Evolutionary conservation across 1,140 invertebrate genomes (phyloP).

Genomic region (Lucilia sericata): DNA sequence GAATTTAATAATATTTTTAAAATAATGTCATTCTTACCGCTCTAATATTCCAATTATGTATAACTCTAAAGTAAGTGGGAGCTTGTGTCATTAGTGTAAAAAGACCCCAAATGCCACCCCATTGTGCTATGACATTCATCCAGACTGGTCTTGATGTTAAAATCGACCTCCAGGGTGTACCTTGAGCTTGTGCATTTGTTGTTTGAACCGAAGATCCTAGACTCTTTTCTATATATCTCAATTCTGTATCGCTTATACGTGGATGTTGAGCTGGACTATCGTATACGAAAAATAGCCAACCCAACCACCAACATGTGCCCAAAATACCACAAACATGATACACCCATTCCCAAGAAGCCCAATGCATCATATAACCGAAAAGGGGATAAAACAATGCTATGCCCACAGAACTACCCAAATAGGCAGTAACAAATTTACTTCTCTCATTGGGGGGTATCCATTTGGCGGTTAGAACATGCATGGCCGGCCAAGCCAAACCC

Average conservation of each 20-base stretch:
- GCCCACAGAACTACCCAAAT: slow-evolving; percentile 77
- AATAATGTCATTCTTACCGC: slow-evolving; percentile 71
- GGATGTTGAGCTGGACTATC: slow-evolving; percentile 81
- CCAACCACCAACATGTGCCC: slow-evolving; percentile 76
- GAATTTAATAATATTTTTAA: neutral
- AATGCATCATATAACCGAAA: slow-evolving; percentile 76
- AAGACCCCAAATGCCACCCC: slow-evolving; percentile 86
- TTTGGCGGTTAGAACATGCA: slow-evolving; percentile 81
- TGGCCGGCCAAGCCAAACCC: slow-evolving; percentile 85
- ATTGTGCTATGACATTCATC: slow-evolving; percentile 82
- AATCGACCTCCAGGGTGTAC: slow-evolving; percentile 81
- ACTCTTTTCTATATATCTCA: slow-evolving; percentile 72
- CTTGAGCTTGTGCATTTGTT: slow-evolving; percentile 57
- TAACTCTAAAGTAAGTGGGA: slow-evolving; percentile 86
- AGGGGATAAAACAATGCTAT: slow-evolving; percentile 78
- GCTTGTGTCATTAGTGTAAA: slow-evolving; percentile 87
- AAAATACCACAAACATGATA: slow-evolving; percentile 79
- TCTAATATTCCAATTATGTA: slow-evolving; percentile 85
- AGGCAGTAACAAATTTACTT: slow-evolving; percentile 79
- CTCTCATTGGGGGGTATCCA: slow-evolving; percentile 88
- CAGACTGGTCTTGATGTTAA: slow-evolving; percentile 81
- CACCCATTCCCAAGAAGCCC: slow-evolving; percentile 79
- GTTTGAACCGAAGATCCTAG: slow-evolving; percentile 69
- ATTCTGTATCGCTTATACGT: slow-evolving; percentile 78
- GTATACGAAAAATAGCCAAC: slow-evolving; percentile 75